These are phyloP conservation scores for Burhinus oedicnemus DNA, from an alignment of 2,113 vertebrate species.

Conservation along the genomic window DNA sequence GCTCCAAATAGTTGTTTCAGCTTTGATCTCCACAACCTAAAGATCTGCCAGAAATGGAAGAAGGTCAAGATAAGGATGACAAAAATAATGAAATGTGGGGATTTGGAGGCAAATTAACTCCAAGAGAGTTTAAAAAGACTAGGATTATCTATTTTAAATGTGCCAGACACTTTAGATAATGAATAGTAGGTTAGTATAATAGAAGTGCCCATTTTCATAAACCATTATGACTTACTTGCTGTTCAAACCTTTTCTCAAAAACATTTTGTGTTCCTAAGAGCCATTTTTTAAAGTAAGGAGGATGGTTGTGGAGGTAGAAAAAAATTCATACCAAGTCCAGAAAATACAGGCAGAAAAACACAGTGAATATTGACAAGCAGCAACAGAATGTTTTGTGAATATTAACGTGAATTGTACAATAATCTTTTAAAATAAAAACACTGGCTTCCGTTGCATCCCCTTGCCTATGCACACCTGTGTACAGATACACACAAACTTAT, in stretches of 20 bases:
- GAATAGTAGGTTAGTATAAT: neutral
- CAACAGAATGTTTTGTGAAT: neutral
- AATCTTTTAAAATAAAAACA: conserved; percentile 18
- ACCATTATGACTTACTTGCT: neutral
- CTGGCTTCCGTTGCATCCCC: conserved; percentile 7
- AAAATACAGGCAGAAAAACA: neutral
- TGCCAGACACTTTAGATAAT: neutral
- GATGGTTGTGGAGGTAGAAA: neutral
- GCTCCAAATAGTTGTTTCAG: neutral
- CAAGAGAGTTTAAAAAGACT: neutral
- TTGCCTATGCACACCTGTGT: conserved; percentile 25
- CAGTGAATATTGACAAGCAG: neutral
- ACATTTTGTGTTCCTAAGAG: neutral
- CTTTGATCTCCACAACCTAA: neutral
- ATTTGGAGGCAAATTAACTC: neutral
- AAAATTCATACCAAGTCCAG: neutral
- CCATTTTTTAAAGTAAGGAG: neutral
- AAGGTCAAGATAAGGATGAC: neutral
- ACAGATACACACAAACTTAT: neutral
- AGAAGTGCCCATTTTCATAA: neutral
- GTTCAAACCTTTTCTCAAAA: neutral
- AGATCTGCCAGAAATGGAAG: neutral
- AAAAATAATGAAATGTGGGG: neutral
- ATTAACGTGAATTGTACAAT: neutral
- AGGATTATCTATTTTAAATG: neutral